Evolutionary conservation across 92 coral and sea anemone genomes (phyloP), one percentile per base, ranked within the genome.

Genomic region (Phenganax marumi): DNA sequence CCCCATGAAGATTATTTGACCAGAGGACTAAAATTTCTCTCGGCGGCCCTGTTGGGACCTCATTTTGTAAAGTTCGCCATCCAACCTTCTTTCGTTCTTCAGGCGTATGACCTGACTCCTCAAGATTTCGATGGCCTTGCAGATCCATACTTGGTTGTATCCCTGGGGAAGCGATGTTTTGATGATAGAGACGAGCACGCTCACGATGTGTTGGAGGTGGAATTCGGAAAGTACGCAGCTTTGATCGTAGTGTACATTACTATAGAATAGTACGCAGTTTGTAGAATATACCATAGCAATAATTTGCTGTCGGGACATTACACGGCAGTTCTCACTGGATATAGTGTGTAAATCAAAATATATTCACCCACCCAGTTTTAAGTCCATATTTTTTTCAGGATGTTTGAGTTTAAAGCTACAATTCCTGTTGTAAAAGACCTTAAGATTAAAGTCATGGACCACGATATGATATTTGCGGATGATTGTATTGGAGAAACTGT

Each of bases 121-220:
- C 93, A 90, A 91, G 98, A 95, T 75, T 81, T 90, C n/a, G 91
- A 90, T 84, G 98, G 98, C 8, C 89, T 95, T 61, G 97, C 97
- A 52, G 97, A 93, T 81, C 97, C 97, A 10, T 93, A 91, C 75
- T 75, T 93, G 62, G 72, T 88, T 47, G 90, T 91, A 13, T 81
- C 93, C 26, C 89, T 93, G 77, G 97, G 97, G 12, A 85, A 86
- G 18, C 89, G 75, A 50, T 86, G 81, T 14, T 71, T 68, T 75
- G 82, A 88, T 53, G 86, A 82, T 48, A 21, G 68, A 53, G 85
- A 79, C 3, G 76, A 84, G 46, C 84, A 79, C 77, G 87, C 85
- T 3, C 75, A 84, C 50, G 85, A 85, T 76, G 76, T 88, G 25
- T 61, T 88, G 50, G 86, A 88, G 54, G 86, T 85, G 13, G 86